A percentile compares a stretch with the other conserved stretches of the same genome.
Evolutionary conservation across 2,113 vertebrate species (phyloP).

Genomic region (Myrmecophaga tridactyla): DNA sequence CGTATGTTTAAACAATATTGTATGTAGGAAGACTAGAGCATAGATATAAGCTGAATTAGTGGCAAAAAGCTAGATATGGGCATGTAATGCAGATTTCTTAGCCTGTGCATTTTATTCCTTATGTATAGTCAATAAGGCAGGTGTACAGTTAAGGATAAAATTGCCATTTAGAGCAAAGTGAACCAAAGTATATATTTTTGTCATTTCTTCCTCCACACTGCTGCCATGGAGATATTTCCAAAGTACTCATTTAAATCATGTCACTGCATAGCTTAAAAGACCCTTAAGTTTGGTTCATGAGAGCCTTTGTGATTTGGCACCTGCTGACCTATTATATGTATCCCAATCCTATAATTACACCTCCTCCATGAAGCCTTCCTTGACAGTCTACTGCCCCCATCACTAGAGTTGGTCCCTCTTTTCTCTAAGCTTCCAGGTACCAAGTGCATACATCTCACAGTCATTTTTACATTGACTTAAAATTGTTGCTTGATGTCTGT

Average conservation of each 20-base stretch:
- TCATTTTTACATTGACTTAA: not conserved
- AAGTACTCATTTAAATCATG: not conserved
- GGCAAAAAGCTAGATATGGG: not conserved
- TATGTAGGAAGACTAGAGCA: not conserved
- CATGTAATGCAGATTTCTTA: not conserved
- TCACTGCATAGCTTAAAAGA: not conserved
- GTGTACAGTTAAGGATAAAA: not conserved
- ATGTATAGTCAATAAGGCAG: not conserved
- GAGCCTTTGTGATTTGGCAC: not conserved
- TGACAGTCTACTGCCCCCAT: not conserved
- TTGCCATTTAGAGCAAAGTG: not conserved
- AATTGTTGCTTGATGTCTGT: not conserved
- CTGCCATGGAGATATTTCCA: not conserved
- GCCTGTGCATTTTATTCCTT: not conserved
- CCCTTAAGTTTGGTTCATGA: not conserved
- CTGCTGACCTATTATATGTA: not conserved
- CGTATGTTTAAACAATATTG: not conserved
- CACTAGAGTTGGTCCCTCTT: not conserved
- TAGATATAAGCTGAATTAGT: not conserved
- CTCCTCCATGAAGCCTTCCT: not conserved
- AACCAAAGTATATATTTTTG: not conserved
- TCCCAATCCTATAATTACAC: not conserved
- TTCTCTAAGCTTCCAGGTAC: not conserved
- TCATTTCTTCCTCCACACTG: not conserved
- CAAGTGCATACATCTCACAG: not conserved